Base-by-base conservation (phyloP, 2,113 vertebrate species). In the Poeciliopsis occidentalis region DNA sequence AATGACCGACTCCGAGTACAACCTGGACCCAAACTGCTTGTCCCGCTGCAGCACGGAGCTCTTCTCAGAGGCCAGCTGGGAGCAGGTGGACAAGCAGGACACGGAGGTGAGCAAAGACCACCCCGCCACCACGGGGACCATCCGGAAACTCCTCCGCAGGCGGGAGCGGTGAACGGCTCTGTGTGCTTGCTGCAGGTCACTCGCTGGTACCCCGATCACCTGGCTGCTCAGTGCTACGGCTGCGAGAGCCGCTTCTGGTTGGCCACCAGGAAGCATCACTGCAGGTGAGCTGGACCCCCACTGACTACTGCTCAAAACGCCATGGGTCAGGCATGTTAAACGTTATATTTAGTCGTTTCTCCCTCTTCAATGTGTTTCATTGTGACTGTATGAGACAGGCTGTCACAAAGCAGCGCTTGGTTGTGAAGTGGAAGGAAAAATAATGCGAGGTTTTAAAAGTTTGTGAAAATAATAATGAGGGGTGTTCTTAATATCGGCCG, bases 11-110 rank as follows among this genome's bases (percentile, higher is more conserved):
- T 97, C 95, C 4, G 97, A 99, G 94, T 97, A 94, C 94, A 98
- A 96, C 95, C 89, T 97, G 94, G 97, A 99, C 94, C 95, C 94
- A 85, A 98, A 95, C 95, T 98, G 97, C 92, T 93, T 98, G 95
- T 99, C 98, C 29, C 96, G 94, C 94, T 99, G 98, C 96, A 98
- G 97, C 94, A 97, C 97, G 82, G 98, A 98, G 94, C 95, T 97
- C 88, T 98, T 99, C 94, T 99, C 97, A 70, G 98, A 99, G 95
- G 95, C 97, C 93, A 99, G 97, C 95, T 99, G 98, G 98, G 98
- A 99, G 80, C 97, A 98, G 95, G 97, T 99, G 95, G 97, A 99
- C 95, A 98, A 97, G 92, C 96, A 97, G 93, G 97, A 99, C 93
- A 95, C 96, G 26, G 97, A 99, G 96, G 98, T 98, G 95, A 85